Evolutionary conservation across 2,888 invertebrate species (phyloP).

Genomic region (Meiosimyza platycephala): DNA sequence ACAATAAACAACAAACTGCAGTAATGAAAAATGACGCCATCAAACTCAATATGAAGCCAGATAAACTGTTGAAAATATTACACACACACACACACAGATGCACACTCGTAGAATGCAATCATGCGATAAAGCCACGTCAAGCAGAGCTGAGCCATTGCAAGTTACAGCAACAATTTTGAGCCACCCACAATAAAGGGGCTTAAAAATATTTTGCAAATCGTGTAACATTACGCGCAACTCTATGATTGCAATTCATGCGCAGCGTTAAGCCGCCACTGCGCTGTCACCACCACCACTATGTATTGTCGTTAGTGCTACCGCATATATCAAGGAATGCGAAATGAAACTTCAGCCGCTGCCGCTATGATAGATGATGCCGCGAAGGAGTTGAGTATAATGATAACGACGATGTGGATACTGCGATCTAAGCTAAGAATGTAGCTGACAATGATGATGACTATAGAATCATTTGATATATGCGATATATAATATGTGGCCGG

Average conservation of each 20-base stretch:
- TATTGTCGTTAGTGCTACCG: neutral
- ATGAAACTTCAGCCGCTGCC: neutral
- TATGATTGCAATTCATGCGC: slow-evolving; percentile 1
- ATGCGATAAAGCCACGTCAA: neutral
- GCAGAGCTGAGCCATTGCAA: neutral
- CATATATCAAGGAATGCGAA: neutral
- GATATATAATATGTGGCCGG: too few relatives aligned
- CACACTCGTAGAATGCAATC: neutral
- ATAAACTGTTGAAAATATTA: slow-evolving; percentile 4
- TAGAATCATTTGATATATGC: neutral
- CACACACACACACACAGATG: neutral
- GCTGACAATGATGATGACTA: neutral
- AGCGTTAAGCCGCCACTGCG: neutral
- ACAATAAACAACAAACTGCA: too few relatives aligned
- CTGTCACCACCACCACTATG: neutral
- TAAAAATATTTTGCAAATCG: neutral
- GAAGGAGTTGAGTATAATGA: neutral
- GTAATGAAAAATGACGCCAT: neutral
- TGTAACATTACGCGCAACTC: neutral
- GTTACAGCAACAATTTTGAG: neutral
- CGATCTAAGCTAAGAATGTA: neutral
- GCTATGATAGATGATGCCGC: neutral
- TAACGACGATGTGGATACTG: neutral
- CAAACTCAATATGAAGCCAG: neutral
- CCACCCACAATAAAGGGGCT: neutral